Evolutionary conservation across 2,113 vertebrate genomes (phyloP).

Genomic region (Aegotheles bennettii): DNA sequence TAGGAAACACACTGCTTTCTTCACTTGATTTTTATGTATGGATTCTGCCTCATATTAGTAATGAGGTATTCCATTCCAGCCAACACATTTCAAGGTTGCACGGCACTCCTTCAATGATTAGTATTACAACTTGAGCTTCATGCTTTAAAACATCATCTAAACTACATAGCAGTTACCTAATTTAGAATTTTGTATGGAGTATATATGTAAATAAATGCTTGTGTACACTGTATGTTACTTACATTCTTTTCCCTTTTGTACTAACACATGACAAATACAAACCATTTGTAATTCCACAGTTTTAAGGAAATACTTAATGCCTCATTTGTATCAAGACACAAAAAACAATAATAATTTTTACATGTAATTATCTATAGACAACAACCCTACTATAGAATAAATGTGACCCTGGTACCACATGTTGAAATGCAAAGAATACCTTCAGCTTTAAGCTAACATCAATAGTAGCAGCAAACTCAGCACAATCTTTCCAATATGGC

Average conservation of each 20-base stretch:
- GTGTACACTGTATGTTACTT: neutral
- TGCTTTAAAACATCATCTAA: neutral
- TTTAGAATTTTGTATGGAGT: neutral
- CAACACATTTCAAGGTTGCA: neutral
- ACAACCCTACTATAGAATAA: neutral
- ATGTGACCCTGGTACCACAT: neutral
- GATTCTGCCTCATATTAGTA: neutral
- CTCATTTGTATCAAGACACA: accelerated
- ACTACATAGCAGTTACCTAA: neutral
- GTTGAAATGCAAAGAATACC: neutral
- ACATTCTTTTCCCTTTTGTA: neutral
- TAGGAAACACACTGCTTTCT: neutral
- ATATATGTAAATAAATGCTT: neutral
- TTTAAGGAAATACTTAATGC: neutral
- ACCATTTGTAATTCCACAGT: neutral
- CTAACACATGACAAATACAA: neutral
- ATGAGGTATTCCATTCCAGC: neutral
- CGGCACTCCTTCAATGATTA: neutral
- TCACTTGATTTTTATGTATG: neutral
- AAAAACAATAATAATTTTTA: neutral
- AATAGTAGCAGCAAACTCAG: neutral
- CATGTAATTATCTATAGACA: neutral
- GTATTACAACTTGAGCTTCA: neutral
- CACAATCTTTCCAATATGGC: neutral
- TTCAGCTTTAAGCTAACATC: neutral